A percentile compares a stretch with the other conserved stretches of the same genome.
These are phyloP conservation scores for Cantharis flavilabris DNA, from an alignment of 2,888 invertebrate species.

Conservation along the genomic window DNA sequence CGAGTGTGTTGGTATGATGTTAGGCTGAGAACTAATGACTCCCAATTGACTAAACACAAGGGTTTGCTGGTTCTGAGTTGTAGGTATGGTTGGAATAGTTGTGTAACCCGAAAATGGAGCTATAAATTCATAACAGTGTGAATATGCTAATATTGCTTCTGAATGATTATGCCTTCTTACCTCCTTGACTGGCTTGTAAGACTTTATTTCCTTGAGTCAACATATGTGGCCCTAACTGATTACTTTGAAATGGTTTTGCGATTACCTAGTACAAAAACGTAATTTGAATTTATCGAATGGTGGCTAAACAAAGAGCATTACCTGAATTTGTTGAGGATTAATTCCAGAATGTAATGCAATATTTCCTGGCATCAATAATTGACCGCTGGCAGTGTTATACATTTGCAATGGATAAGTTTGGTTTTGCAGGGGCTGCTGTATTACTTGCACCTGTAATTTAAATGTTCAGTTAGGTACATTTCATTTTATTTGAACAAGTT, in stretches of 20 bases:
- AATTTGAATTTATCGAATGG: neutral
- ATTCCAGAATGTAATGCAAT: slow-evolving; percentile 76
- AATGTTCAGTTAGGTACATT: neutral
- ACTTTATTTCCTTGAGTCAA: slow-evolving; percentile 76
- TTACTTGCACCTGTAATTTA: slow-evolving; percentile 69
- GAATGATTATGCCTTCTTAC: slow-evolving; percentile 51
- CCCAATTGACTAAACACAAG: slow-evolving; percentile 75
- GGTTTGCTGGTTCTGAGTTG: slow-evolving; percentile 75
- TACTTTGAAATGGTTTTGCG: slow-evolving; percentile 83
- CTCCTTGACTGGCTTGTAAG: slow-evolving; percentile 65
- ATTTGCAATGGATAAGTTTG: slow-evolving; percentile 78
- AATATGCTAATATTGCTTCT: neutral
- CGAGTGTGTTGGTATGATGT: slow-evolving; percentile 67
- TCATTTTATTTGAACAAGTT: neutral
- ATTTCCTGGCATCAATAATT: slow-evolving; percentile 80
- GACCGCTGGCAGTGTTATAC: slow-evolving; percentile 75
- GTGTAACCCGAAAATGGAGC: slow-evolving; percentile 77
- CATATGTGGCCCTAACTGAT: slow-evolving; percentile 80
- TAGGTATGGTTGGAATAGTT: slow-evolving; percentile 76
- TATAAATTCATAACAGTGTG: slow-evolving; percentile 35
- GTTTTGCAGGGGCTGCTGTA: slow-evolving; percentile 80
- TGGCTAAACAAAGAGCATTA: neutral
- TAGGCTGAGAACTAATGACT: slow-evolving; percentile 72
- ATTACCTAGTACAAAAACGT: slow-evolving; percentile 65
- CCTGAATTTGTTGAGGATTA: slow-evolving; percentile 79